phyloP scores from a whole-genome alignment of 2,113 vertebrate genomes.

The Strix aluco region DNA sequence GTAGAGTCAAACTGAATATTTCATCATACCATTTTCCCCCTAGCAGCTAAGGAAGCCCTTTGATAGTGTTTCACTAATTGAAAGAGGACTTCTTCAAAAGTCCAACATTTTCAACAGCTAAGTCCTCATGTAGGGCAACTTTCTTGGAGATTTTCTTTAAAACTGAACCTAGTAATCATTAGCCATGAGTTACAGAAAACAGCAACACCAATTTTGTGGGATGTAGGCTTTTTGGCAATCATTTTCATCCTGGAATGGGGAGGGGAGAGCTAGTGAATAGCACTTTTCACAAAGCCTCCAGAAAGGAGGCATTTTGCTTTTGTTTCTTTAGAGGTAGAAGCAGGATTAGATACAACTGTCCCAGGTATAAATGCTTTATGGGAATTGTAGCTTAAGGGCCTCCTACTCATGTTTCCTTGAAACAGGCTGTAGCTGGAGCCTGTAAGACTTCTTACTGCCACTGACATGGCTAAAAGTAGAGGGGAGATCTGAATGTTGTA shows the following conservation, averaged over 20 bases:
- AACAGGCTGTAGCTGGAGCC: background rate
- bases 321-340: background rate
- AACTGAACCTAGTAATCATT: background rate
- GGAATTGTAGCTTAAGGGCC: background rate
- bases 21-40: background rate
- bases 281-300: background rate
- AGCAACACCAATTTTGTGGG: background rate
- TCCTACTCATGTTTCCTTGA: background rate
- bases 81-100: background rate
- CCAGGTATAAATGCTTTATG: background rate
- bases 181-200: background rate
- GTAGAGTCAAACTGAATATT: background rate
- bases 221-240: background rate
- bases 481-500: background rate
- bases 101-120: background rate
- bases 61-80: background rate
- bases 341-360: background rate
- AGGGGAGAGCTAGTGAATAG: background rate
- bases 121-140: background rate
- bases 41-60: background rate
- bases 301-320: background rate
- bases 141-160: background rate
- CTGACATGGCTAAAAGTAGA: background rate
- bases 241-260: background rate
- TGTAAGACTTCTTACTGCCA: background rate